A percentile compares a stretch with the other conserved stretches of the same genome.
These are phyloP conservation scores for Tarsius wallacei DNA, from an alignment of 2,797 vertebrate genomes.

Conservation along the genomic window DNA sequence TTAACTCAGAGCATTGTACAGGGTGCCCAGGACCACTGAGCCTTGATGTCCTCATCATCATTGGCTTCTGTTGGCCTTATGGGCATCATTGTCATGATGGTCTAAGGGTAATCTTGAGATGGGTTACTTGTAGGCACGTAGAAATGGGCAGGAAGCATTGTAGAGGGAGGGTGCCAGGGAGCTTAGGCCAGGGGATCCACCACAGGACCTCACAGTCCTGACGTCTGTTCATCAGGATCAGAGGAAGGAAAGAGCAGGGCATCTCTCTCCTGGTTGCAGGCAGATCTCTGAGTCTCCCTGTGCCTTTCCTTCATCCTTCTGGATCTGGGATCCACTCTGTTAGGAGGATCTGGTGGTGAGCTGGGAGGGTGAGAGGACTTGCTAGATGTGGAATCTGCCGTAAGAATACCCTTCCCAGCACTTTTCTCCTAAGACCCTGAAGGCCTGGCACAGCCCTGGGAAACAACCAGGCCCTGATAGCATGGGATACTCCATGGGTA, in stretches of 20 bases:
- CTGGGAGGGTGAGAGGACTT: neutral
- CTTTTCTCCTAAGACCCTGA: neutral
- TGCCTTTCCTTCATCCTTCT: neutral
- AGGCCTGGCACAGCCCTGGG: neutral
- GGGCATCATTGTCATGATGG: rapidly evolving
- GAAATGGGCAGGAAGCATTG: neutral
- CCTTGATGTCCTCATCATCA: rapidly evolving
- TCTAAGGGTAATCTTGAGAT: neutral
- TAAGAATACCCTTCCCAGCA: neutral
- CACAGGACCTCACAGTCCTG: neutral
- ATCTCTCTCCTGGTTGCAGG: neutral
- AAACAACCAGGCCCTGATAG: neutral
- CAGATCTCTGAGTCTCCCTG: rapidly evolving
- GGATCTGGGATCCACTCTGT: neutral
- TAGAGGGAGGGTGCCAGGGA: neutral
- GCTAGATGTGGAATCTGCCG: neutral
- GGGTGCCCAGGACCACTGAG: rapidly evolving
- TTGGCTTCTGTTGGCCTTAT: rapidly evolving
- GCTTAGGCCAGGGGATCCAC: neutral
- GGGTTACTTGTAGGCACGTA: neutral
- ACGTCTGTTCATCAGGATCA: neutral
- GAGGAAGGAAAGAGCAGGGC: neutral
- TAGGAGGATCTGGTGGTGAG: neutral
- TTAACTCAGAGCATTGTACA: neutral
- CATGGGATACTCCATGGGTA: neutral